Conservation (phyloP, 2,113 vertebrate genomes). For the Tringa solitaria region DNA sequence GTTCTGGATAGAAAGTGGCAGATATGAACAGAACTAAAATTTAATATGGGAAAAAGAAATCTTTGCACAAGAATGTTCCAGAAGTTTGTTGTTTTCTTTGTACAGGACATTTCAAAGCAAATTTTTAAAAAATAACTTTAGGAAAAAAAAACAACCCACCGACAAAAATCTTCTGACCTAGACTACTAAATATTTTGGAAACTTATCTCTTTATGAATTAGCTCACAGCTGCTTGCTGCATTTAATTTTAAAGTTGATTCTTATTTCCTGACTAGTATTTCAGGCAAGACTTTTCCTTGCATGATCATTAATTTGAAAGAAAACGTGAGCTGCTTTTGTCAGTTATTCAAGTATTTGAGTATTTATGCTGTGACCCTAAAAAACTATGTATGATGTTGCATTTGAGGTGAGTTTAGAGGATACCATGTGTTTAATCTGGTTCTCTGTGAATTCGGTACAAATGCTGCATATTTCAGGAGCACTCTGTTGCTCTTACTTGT, state of each 20-base stretch:
- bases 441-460: not conserved
- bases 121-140: not conserved
- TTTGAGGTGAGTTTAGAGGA: not conserved
- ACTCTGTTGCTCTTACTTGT: not conserved
- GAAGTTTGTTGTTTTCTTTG: not conserved
- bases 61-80: not conserved
- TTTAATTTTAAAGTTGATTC: not conserved
- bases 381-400: not conserved
- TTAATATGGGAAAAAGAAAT: not conserved
- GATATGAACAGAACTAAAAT: not conserved
- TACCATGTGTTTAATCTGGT: not conserved
- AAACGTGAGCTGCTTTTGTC: not conserved
- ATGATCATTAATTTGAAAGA: not conserved
- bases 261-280: not conserved
- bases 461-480: not conserved
- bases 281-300: not conserved
- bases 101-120: not conserved
- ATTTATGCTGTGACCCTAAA: not conserved
- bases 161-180: not conserved
- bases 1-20: not conserved
- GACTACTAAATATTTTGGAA: not conserved
- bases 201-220: not conserved
- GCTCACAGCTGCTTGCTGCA: not conserved
- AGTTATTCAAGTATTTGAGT: not conserved
- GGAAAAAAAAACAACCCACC: accelerated